Base-by-base conservation (phyloP, 92 coral and sea anemone species). In the Montipora capitata region DNA sequence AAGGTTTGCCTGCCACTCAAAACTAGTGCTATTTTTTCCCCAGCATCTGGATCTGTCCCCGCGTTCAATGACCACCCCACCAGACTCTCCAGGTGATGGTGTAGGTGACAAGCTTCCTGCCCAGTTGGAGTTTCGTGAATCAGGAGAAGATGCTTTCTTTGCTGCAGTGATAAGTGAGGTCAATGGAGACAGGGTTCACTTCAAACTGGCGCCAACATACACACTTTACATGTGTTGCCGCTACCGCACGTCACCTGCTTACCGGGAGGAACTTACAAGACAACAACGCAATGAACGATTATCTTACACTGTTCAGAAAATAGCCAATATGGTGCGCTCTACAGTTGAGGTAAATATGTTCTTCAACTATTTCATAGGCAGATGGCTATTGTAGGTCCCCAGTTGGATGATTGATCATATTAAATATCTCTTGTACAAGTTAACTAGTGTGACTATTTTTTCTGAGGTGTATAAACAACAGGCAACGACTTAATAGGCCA, bases 71-170 rank as follows among this genome's bases (percentile, higher is more conserved):
- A 66, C 72, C 41, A 40, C 86, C 16, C 82, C 94, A 5, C 66
- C 85, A 16, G 95, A 94, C 59, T 69, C 77, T 35, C 91, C 87
- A 38, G 96, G 91, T 48, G 94, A 89, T 15, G 91, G 89, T 2
- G 68, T 81, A 76, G 93, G 91, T 35, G 98, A 95, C 90, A 95
- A 90, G 57, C 96, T 98, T 16, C 99, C 99, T 20, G 99, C 99
- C 13, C 91, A 91, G 9, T 79, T 98, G 2, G 99, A 98, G 87
- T 98, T 96, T 85, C 86, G 94, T 51, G 99, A 98, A 72, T 92
- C 97, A 15, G 99, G 99, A 14, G 99, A 98, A 75, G 99, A 98
- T 71, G 99, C 99, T 12, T 98, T 98, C 92, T 98, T 98, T 89
- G 99, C 99, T 45, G 99, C 97, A 7, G 99, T 98, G 27, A 80